Percentiles rank a stretch among this genome's conserved stretches.
These are phyloP conservation scores for Corvus cornix DNA, from an alignment of 2,113 vertebrate genomes.

Conservation along the genomic window DNA sequence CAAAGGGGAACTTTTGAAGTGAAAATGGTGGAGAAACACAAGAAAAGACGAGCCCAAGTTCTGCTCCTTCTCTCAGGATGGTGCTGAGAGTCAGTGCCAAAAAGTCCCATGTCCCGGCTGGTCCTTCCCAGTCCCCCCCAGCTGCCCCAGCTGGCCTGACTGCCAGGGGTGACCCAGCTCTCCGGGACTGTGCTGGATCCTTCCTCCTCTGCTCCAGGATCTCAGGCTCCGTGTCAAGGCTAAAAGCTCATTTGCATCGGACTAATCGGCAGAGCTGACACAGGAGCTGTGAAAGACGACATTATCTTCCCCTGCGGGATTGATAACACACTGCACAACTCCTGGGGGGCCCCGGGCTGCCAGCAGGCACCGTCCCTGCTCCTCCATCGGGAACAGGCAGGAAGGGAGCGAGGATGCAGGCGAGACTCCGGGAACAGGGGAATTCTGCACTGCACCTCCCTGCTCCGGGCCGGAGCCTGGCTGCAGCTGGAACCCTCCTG, in stretches of 20 bases:
- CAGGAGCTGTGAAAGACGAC: background rate
- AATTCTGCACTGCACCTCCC: background rate
- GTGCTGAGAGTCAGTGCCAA: too few relatives aligned
- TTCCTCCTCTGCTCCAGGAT: background rate
- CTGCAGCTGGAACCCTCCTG: background rate
- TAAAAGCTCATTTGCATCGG: background rate
- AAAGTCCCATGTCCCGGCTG: too few relatives aligned
- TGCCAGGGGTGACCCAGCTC: background rate
- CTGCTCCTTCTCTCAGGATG: background rate
- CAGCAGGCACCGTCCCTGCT: background rate
- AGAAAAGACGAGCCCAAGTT: background rate
- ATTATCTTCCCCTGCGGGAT: background rate
- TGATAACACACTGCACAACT: background rate
- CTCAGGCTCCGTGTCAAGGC: background rate
- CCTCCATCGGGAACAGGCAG: fast-evolving
- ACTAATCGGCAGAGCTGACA: background rate
- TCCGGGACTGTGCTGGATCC: background rate
- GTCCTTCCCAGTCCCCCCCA: too few relatives aligned
- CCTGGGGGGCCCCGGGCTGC: background rate
- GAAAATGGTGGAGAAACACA: background rate
- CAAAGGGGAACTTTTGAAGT: too few relatives aligned
- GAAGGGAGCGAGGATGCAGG: background rate
- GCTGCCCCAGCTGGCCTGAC: too few relatives aligned
- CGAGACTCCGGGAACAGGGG: background rate
- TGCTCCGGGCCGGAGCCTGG: background rate